Evolutionary conservation across 64 coral and sea anemone genomes (phyloP), one percentile per base, ranked within the genome.

Genomic region (Hydrozoanthus tunicans): DNA sequence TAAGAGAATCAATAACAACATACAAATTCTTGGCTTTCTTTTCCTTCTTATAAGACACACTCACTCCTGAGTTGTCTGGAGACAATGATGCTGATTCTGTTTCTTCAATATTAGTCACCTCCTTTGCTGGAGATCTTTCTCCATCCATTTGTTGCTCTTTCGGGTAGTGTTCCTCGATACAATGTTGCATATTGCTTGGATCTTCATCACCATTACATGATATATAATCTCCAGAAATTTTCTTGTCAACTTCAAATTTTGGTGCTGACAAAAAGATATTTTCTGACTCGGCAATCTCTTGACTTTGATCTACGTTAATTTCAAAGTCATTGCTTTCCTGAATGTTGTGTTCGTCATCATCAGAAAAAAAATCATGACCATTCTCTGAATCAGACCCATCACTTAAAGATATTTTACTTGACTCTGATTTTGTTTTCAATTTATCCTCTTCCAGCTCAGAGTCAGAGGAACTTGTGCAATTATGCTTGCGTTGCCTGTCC

Each of bases 261-360:
- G 84, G 51, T 12, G 58, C 26, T 56, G 65, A 6, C 6, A 32
- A 13, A 7, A 7, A 23, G 43, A 6, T 59, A 15, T 26, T 54
- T 32, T 26, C 10, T 51, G 69, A 57, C 3, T 59, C 55, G 6
- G 23, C 43, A 88, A 75, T 0, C 3, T 88, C 84, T 14, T 88
- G 84, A 88, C 69, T 88, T 74, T 75, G 54, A 88, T 88, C 60
- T 73, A 75, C 23, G 1, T 74, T 11, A 4, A 88, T 25, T 88
- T 88, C 84, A 88, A 88, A 88, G 56, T 75, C 84, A 73, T 88
- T 54, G 59, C 74, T 74, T 74, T 88, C 84, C 74, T 61, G 69
- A 25, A 88, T 73, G 12, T 73, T 86, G 15, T 88, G 84, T 24
- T 88, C 84, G 59, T 88, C 84, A 75, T 74, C 84, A 17, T 88